phyloP scores from a whole-genome alignment of 2,888 invertebrate genomes.

The Rhingia campestris region DNA sequence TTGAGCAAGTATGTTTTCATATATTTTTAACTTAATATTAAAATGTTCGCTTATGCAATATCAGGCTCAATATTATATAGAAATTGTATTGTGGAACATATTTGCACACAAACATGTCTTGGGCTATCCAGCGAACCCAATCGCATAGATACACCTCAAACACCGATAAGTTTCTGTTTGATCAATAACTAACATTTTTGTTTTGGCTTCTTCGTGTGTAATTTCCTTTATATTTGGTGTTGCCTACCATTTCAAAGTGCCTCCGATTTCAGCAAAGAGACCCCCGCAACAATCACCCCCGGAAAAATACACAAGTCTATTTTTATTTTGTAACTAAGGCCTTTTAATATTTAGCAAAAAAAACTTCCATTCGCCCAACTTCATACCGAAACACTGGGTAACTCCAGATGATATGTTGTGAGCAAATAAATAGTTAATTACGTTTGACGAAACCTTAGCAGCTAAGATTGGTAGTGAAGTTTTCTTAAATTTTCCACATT shows the following conservation, averaged over 20 bases:
- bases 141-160: slow-evolving; percentile 39
- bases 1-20: no score
- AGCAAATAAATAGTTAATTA: not conserved
- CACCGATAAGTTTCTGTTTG: slow-evolving; percentile 75
- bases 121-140: not conserved
- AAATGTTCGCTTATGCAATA: not conserved
- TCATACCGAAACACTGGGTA: not conserved
- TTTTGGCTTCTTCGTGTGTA: not conserved
- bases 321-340: slow-evolving; percentile 59
- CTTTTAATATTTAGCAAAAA: slow-evolving; percentile 1
- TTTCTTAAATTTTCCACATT: slow-evolving; percentile 49
- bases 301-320: slow-evolving; percentile 66
- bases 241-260: slow-evolving; percentile 23
- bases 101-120: not conserved
- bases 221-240: slow-evolving; percentile 35
- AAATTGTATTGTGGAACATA: not conserved
- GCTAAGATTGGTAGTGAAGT: not conserved
- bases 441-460: not conserved
- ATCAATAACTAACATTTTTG: slow-evolving; percentile 76
- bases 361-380: slow-evolving; percentile 16
- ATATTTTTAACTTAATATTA: no score
- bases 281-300: slow-evolving; percentile 23
- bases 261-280: slow-evolving; percentile 14
- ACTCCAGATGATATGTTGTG: slow-evolving; percentile 15
- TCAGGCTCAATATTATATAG: not conserved